phyloP scores from a whole-genome alignment of 1,140 invertebrate genomes.

The Delia radicum region DNA sequence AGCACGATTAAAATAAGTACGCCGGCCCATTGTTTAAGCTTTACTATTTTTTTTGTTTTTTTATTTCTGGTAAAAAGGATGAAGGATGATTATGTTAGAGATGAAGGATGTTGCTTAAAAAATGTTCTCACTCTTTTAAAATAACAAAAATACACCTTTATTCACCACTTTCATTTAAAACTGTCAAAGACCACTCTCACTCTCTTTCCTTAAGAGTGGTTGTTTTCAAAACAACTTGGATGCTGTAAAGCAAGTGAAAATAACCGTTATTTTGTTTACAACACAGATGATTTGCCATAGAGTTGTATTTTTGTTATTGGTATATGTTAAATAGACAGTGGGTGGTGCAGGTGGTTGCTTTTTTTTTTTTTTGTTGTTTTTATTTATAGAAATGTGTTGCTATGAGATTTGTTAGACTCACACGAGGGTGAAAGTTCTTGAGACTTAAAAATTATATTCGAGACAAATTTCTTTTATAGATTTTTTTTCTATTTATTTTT shows the following conservation, averaged over 20 bases:
- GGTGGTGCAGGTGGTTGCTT: slow-evolving; percentile 5
- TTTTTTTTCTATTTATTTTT: too few relatives aligned
- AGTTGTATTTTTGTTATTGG: slow-evolving; percentile 9
- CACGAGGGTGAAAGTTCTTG: slow-evolving; percentile 8
- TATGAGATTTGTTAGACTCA: background rate
- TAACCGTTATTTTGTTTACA: background rate
- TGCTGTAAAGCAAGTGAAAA: background rate
- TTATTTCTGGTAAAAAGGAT: background rate
- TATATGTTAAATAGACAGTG: background rate
- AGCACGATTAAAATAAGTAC: slow-evolving; percentile 48
- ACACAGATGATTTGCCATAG: background rate
- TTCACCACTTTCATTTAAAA: background rate
- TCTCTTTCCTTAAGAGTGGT: background rate
- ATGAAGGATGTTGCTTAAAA: background rate
- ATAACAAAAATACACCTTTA: background rate
- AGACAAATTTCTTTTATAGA: background rate
- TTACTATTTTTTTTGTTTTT: slow-evolving; percentile 4
- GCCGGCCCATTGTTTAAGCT: slow-evolving; percentile 45
- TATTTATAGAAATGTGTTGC: background rate
- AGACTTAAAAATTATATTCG: background rate
- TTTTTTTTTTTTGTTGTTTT: background rate
- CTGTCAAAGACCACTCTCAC: background rate
- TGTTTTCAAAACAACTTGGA: background rate
- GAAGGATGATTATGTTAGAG: background rate
- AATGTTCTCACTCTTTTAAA: background rate